These are phyloP conservation scores for Hyalella azteca DNA, from an alignment of 2,888 invertebrate species.

Conservation along the genomic window DNA sequence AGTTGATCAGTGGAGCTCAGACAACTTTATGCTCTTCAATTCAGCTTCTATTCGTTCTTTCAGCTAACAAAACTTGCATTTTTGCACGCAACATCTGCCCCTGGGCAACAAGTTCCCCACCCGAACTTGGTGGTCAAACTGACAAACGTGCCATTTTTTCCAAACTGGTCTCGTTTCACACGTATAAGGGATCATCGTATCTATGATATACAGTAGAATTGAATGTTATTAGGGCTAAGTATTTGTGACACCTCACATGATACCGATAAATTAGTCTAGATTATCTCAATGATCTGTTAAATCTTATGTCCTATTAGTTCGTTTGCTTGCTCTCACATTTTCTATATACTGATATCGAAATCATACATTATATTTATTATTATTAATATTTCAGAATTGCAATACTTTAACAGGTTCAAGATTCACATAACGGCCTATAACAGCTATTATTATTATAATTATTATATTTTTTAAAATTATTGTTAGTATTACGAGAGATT, in stretches of 20 bases:
- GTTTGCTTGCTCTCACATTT: conserved; percentile 3
- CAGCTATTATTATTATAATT: conserved; percentile 19
- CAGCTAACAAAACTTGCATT: background rate
- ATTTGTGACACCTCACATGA: background rate
- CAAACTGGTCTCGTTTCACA: background rate
- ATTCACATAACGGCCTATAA: conserved; percentile 33
- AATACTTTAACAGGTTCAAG: conserved; percentile 35
- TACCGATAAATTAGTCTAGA: no score
- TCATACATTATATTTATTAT: conserved; percentile 1
- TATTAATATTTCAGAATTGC: conserved; percentile 30
- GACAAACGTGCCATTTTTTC: background rate
- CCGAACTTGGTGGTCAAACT: background rate
- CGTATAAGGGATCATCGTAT: background rate
- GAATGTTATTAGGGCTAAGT: conserved; percentile 6
- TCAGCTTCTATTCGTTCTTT: background rate
- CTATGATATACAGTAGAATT: conserved; percentile 5
- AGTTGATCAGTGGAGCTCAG: conserved; percentile 33
- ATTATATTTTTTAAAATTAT: conserved; percentile 1
- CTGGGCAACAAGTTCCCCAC: background rate
- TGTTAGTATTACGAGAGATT: conserved; percentile 14
- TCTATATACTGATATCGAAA: conserved; percentile 6
- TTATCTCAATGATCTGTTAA: background rate
- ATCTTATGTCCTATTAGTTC: background rate
- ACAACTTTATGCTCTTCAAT: background rate
- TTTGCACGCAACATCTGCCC: background rate